Evolutionary conservation across 37 sponge, comb jelly and placozoan species (phyloP), one percentile per base, ranked within the genome.

Genomic region (Ianthella basta): DNA sequence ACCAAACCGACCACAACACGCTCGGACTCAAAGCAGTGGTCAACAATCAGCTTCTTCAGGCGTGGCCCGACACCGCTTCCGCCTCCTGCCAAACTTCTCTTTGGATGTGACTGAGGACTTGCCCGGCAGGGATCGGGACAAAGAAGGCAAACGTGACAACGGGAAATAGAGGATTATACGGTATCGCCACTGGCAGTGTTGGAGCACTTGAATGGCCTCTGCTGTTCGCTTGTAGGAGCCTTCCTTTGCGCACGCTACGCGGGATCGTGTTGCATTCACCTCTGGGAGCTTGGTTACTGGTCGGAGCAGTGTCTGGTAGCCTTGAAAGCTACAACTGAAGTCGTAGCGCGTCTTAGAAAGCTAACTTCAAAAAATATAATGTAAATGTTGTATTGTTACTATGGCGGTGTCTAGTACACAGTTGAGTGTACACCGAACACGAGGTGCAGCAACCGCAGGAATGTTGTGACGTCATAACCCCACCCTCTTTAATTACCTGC

Each of bases 21-120:
- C 66, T 64, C 66, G 23, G 23, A 64, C 66, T 64, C 66, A 16
- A 64, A 64, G 66, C 66, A 64, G 66, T 30, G 66, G 66, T 64
- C 66, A 64, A 24, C 32, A 29, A 37, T 72, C 39, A 72, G 73
- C 68, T 33, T 33, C 73, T 72, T 19, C 41, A 72, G 14, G 73
- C 73, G 73, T 64, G 66, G 66, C 66, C 23, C 29, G 12, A 64
- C 27, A 21, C 66, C 23, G 29, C 66, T 29, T 29, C 29, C 29
- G 29, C 29, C 66, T 64, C 23, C 29, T 64, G 6, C 66, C 66
- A 64, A 30, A 16, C 8, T 29, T 64, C 66, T 24, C 23, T 30
- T 30, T 64, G 29, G 23, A 64, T 29, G 27, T 24, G 27, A 64
- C 23, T 29, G 23, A 64, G 27, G 66, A 64, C 23, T 64, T 30